Evolutionary conservation across 2,888 invertebrate species (phyloP).

Genomic region (Scaptomyza parva): DNA sequence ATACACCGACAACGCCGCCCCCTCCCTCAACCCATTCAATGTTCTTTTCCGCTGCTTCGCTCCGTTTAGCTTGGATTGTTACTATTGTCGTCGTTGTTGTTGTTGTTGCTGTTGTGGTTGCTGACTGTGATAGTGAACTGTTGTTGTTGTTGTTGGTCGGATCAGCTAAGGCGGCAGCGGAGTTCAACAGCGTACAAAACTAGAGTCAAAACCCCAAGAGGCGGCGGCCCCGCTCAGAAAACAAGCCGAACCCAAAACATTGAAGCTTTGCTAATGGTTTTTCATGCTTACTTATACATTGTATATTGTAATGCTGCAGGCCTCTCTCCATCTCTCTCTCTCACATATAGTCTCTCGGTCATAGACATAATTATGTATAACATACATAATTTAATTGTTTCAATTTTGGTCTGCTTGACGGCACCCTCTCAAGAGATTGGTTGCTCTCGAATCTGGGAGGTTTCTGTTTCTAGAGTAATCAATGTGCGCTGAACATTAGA

Average conservation of each 20-base stretch:
- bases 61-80: conserved; percentile 49
- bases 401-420: conserved; percentile 50
- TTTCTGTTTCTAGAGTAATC: conserved; percentile 40
- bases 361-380: conserved; percentile 58
- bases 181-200: conserved; percentile 45
- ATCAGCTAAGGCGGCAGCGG: conserved; percentile 41
- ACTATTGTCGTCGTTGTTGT: conserved; percentile 25
- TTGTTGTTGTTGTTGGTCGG: conserved; percentile 37
- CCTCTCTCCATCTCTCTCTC: conserved; percentile 11
- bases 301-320: conserved; percentile 32
- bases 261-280: conserved; percentile 56
- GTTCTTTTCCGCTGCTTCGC: conserved; percentile 52
- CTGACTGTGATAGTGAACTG: conserved; percentile 49
- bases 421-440: conserved; percentile 39
- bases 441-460: neutral
- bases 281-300: conserved; percentile 27
- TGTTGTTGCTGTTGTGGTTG: conserved; percentile 30
- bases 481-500: conserved; percentile 16
- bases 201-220: conserved; percentile 42
- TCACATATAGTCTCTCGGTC: conserved; percentile 5
- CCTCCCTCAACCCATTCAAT: conserved; percentile 1
- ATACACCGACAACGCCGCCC: conserved; percentile 29
- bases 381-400: conserved; percentile 72
- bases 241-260: conserved; percentile 31
- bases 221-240: neutral